phyloP scores from a whole-genome alignment of 2,888 invertebrate genomes.

The Netelia inedita region DNA sequence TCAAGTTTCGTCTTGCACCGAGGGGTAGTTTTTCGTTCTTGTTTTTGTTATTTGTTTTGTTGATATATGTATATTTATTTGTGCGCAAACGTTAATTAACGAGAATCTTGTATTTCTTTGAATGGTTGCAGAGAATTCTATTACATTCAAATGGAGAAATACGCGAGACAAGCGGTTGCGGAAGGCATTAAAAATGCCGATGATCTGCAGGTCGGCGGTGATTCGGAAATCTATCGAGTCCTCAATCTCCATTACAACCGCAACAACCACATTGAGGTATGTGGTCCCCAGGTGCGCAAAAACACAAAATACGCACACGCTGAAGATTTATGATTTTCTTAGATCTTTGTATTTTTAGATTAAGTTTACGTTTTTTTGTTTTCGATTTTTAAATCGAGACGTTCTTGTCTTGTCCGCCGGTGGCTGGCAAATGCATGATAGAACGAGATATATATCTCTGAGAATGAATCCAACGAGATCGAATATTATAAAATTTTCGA shows the following conservation, averaged over 20 bases:
- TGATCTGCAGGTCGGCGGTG: constrained; percentile 96
- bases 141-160: constrained; percentile 99
- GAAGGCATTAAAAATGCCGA: constrained; percentile 97
- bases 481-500: not conserved
- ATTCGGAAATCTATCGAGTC: constrained; percentile 98
- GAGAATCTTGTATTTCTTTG: constrained; percentile 36
- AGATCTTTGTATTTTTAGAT: constrained; percentile 22
- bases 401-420: not conserved
- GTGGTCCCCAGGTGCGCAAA: constrained; percentile 89
- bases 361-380: not conserved
- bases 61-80: not conserved
- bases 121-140: constrained; percentile 97
- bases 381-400: constrained; percentile 1
- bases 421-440: constrained; percentile 12
- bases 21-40: not conserved
- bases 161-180: constrained; percentile 98
- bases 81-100: constrained; percentile 15
- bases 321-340: constrained; percentile 70
- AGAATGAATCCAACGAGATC: not conserved
- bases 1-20: not conserved
- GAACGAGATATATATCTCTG: not conserved
- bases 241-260: constrained; percentile 99
- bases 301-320: constrained; percentile 82
- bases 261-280: constrained; percentile 98
- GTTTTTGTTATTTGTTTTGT: constrained; percentile 25